Percentiles rank a stretch among this genome's conserved stretches.
phyloP scores from a whole-genome alignment of 2,797 vertebrate genomes.

The Eutrigla gurnardus region DNA sequence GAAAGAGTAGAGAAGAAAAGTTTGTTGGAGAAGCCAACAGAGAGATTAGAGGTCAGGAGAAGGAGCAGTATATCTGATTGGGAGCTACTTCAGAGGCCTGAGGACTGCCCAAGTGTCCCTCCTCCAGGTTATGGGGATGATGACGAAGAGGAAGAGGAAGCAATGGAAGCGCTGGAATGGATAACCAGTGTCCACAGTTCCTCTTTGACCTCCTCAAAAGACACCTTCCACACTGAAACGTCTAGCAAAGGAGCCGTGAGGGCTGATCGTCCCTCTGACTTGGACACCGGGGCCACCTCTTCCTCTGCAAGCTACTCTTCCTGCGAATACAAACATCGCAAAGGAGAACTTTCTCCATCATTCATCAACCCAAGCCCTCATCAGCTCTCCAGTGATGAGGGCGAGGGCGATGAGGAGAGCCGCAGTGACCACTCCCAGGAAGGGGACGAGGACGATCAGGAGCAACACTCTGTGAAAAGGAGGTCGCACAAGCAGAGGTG shows the following conservation, averaged over 20 bases:
- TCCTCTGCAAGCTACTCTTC: conserved; percentile 80
- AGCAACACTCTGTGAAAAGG: conserved; percentile 87
- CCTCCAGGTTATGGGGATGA: conserved; percentile 75
- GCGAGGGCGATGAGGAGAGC: conserved; percentile 86
- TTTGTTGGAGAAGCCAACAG: conserved; percentile 56
- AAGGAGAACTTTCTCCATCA: conserved; percentile 93
- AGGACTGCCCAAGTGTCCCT: conserved; percentile 70
- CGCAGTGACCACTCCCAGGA: conserved; percentile 77
- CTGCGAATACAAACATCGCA: conserved; percentile 86
- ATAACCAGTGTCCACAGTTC: conserved; percentile 71
- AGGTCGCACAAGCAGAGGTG: conserved; percentile 83
- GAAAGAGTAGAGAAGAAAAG: conserved; percentile 51
- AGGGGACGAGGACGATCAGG: conserved; percentile 77
- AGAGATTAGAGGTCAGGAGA: conserved; percentile 70
- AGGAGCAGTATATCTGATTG: conserved; percentile 81
- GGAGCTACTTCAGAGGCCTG: conserved; percentile 80
- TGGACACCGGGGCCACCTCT: conserved; percentile 74
- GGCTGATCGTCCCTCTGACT: conserved; percentile 73
- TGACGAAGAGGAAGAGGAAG: conserved; percentile 74
- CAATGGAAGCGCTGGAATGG: conserved; percentile 74
- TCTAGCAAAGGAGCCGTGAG: conserved; percentile 56
- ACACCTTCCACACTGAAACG: conserved; percentile 56
- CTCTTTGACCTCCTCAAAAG: conserved; percentile 77
- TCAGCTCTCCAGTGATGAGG: conserved; percentile 89
- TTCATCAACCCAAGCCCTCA: conserved; percentile 95